phyloP scores from a whole-genome alignment of 1,140 invertebrate species.

The Cataglyphis hispanica region DNA sequence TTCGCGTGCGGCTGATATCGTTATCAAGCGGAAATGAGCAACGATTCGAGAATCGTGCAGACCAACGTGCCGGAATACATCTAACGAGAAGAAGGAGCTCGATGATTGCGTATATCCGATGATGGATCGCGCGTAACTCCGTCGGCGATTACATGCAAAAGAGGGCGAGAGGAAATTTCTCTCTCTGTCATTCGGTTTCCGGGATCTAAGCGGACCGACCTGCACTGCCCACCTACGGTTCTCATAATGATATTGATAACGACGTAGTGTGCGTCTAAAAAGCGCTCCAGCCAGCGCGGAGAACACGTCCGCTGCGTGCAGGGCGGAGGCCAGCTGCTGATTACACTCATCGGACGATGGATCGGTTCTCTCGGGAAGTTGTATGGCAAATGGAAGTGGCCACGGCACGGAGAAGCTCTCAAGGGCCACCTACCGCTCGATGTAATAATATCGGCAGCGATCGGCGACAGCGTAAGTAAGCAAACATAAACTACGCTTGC shows the following conservation, averaged over 20 bases:
- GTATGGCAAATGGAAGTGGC: slow-evolving; percentile 70
- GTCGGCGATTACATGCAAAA: slow-evolving; percentile 58
- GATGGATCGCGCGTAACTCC: slow-evolving; percentile 58
- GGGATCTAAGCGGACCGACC: slow-evolving; percentile 54
- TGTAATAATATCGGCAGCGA: slow-evolving; percentile 76
- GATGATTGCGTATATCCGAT: slow-evolving; percentile 70
- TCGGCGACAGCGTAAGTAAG: slow-evolving; percentile 61
- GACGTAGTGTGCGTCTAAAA: slow-evolving; percentile 72
- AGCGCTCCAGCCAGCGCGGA: slow-evolving; percentile 45
- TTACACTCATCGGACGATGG: slow-evolving; percentile 78
- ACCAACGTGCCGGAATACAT: slow-evolving; percentile 1
- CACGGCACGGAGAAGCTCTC: slow-evolving; percentile 59
- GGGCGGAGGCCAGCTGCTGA: slow-evolving; percentile 72
- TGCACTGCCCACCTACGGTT: slow-evolving; percentile 62
- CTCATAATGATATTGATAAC: slow-evolving; percentile 76
- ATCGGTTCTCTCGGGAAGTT: slow-evolving; percentile 74
- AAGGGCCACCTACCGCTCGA: slow-evolving; percentile 77
- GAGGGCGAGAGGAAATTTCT: slow-evolving; percentile 63
- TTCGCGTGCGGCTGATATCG: slow-evolving; percentile 53
- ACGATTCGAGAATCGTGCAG: slow-evolving; percentile 64
- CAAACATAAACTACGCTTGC: slow-evolving; percentile 53
- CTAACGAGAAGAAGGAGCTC: slow-evolving; percentile 27
- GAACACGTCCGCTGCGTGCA: slow-evolving; percentile 2
- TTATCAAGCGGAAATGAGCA: slow-evolving; percentile 73
- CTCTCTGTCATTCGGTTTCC: slow-evolving; percentile 60